Percentiles rank a stretch among this genome's conserved stretches.
Conservation (phyloP, 2,888 invertebrate genomes). For the Mesodorylaimus sp. region DNA sequence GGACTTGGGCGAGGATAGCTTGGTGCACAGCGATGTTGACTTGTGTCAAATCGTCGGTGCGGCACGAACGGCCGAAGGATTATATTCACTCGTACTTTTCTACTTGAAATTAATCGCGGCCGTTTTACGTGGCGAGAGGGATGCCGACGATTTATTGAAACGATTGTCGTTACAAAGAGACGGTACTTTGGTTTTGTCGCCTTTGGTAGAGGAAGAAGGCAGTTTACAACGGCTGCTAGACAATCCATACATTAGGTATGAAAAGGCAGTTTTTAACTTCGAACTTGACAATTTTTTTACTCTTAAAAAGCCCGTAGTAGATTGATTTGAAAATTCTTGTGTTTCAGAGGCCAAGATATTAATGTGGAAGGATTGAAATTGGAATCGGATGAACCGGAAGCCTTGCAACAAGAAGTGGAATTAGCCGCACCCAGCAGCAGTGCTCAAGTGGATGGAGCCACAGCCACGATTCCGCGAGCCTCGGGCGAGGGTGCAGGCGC, state of each 20-base stretch:
- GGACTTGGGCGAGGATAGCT: neutral
- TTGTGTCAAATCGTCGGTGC: neutral
- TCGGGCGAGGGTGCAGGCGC: too few relatives aligned
- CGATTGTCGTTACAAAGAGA: neutral
- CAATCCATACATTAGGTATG: neutral
- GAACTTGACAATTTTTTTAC: neutral
- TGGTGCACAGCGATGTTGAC: neutral
- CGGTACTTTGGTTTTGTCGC: neutral
- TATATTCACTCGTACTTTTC: neutral
- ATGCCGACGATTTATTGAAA: neutral
- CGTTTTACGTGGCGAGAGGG: neutral
- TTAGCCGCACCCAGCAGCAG: neutral
- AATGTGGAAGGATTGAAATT: neutral
- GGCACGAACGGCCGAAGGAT: neutral
- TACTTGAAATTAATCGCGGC: neutral
- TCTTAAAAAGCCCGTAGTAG: neutral
- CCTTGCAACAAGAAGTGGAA: neutral
- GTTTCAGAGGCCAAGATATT: neutral
- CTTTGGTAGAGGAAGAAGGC: neutral
- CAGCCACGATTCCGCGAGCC: too few relatives aligned
- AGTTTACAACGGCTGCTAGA: neutral
- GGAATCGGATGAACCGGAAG: neutral
- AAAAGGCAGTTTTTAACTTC: neutral
- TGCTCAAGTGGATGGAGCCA: too few relatives aligned
- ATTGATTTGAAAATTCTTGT: neutral